Percentiles rank a stretch among this genome's conserved stretches.
These are phyloP conservation scores for Lasioglossum leucozonium DNA, from an alignment of 2,888 invertebrate genomes.

Conservation along the genomic window DNA sequence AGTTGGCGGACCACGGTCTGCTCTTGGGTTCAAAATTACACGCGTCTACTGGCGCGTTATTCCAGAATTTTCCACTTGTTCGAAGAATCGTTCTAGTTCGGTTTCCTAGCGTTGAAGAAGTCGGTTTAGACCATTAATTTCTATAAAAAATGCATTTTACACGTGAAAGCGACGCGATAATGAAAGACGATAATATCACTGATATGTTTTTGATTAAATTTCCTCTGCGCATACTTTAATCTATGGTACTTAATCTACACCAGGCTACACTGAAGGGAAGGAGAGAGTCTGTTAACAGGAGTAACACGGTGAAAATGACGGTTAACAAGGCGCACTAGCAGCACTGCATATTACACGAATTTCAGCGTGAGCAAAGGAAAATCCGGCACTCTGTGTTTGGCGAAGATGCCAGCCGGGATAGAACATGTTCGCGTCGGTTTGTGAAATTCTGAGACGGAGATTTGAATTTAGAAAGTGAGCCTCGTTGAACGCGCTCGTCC, in stretches of 20 bases:
- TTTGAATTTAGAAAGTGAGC: neutral
- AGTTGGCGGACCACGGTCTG: neutral
- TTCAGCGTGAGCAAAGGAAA: conserved; percentile 1
- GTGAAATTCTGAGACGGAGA: neutral
- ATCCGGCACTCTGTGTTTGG: neutral
- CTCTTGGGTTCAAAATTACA: neutral
- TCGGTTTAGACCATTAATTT: neutral
- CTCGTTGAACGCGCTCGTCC: neutral
- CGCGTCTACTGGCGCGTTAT: neutral
- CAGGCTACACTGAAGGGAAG: neutral
- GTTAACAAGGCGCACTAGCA: neutral
- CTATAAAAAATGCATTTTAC: neutral
- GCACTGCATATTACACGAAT: conserved; percentile 1
- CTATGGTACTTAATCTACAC: neutral
- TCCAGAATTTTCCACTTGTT: neutral
- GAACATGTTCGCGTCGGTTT: neutral
- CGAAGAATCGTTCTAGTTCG: neutral
- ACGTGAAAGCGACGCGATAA: neutral
- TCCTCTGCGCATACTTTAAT: neutral
- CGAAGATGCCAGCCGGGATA: neutral
- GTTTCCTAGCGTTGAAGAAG: neutral
- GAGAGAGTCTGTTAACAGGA: neutral
- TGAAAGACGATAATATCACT: neutral
- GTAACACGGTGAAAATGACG: neutral
- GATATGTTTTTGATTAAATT: neutral